Conservation (phyloP, 2,113 vertebrate genomes). For the Nettapus auritus region DNA sequence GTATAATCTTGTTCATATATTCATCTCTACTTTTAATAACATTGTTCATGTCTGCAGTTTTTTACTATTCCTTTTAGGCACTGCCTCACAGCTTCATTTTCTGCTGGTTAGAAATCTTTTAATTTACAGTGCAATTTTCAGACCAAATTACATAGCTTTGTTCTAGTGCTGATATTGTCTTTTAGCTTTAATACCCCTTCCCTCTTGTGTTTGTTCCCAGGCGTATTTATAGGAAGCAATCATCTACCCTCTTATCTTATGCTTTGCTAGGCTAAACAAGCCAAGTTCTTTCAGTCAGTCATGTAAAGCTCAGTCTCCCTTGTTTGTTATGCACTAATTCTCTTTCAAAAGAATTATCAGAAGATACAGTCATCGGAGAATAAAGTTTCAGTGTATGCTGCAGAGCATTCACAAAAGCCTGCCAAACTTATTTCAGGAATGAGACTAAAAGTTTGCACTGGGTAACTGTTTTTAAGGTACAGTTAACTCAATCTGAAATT, state of each 20-base stretch:
- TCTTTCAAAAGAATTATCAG: not conserved
- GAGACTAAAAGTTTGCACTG: not conserved
- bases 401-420: not conserved
- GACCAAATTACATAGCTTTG: constrained; percentile 27
- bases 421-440: not conserved
- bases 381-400: not conserved
- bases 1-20: not conserved
- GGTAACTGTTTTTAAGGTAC: not conserved
- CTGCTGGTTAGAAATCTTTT: constrained; percentile 3
- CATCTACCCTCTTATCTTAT: constrained; percentile 16
- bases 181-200: constrained; percentile 15
- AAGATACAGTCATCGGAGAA: not conserved
- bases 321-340: not conserved
- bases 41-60: not conserved
- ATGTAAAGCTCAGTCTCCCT: not conserved
- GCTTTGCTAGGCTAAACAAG: constrained; percentile 33
- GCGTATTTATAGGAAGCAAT: not conserved
- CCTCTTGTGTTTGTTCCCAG: constrained; percentile 19
- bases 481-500: not conserved
- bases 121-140: constrained; percentile 44
- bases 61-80: not conserved
- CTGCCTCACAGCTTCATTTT: constrained; percentile 32
- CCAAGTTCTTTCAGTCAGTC: not conserved
- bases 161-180: not conserved
- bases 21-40: not conserved